Conservation (phyloP, 2,888 invertebrate genomes). For the Cheilosia pagana region DNA sequence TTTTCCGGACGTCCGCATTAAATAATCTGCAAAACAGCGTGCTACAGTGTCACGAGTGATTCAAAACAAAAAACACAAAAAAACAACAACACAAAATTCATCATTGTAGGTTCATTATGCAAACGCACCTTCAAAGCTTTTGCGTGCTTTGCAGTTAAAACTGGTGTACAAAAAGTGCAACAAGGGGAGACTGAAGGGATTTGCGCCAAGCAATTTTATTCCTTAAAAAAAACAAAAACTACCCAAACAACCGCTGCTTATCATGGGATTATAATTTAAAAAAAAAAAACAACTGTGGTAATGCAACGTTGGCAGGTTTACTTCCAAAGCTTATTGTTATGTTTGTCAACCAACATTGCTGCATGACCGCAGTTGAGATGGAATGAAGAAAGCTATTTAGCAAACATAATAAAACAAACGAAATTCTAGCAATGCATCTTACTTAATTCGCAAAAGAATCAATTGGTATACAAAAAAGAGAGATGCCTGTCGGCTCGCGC, state of each 20-base stretch:
- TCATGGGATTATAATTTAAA: background rate
- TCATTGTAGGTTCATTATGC: background rate
- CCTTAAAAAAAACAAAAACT: slow-evolving; percentile 11
- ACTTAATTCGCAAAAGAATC: no score
- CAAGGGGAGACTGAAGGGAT: slow-evolving; percentile 66
- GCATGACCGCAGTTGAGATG: no score
- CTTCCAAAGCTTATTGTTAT: no score
- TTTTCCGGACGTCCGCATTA: slow-evolving; percentile 9
- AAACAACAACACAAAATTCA: background rate
- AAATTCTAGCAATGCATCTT: no score
- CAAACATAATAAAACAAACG: no score
- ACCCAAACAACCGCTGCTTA: background rate
- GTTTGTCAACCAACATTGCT: no score
- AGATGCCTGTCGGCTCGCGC: no score
- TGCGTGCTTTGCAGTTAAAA: slow-evolving; percentile 37
- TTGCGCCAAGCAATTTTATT: slow-evolving; percentile 43
- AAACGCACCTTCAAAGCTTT: slow-evolving; percentile 18
- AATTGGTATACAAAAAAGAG: no score
- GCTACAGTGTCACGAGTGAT: slow-evolving; percentile 46
- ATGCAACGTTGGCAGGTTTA: no score
- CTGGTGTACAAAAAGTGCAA: slow-evolving; percentile 32
- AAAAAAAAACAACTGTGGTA: background rate
- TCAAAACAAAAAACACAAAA: slow-evolving; percentile 39
- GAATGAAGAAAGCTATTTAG: no score
- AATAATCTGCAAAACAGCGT: slow-evolving; percentile 56